Evolutionary conservation across 2,113 vertebrate species (phyloP), one percentile per base, ranked within the genome.

Genomic region (Hippocampus zosterae): DNA sequence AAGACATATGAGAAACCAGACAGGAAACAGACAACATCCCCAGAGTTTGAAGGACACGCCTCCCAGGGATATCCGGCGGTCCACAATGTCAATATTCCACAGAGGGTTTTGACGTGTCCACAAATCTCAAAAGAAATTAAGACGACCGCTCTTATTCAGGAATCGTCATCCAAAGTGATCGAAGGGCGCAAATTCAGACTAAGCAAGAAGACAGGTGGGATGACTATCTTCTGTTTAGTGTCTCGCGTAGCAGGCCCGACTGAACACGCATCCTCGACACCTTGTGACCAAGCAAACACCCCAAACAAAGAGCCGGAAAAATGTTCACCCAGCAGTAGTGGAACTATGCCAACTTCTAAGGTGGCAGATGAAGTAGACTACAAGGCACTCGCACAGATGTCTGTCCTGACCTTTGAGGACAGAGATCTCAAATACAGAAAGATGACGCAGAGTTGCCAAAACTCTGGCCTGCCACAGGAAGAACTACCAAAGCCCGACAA

Each of bases 151-250:
- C 69, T 29, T 27, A 69, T 56, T 33, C 55, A 79, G 9, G 61
- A 80, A n/a, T 57, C 25, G 1, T 53, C 68, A 33, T 69, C 80
- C 61, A 85, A 88, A 46, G 57, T 83, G 29, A 87, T 84, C 13
- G 87, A 82, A 73, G 83, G 76, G 55, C 85, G 81, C 42, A 87
- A 83, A 69, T 85, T 84, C 67, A 81, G 74, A 53, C 44, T 81
- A 19, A 81, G 78, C 46, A 91, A 86, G 78, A 89, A 83, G 70
- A 78, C 79, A 27, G 85, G 88, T 10, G 85, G 84, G 7, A 63
- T 89, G 80, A 91, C 91, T 4, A 83, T 92, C 60, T 93, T 93
- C 76, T 93, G 92, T 66, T 76, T 92, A 23, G 89, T 93, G 61
- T 93, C 92, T 29, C 84, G 90, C 42, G 88, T 82, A 50, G 84